phyloP scores from a whole-genome alignment of 2,888 invertebrate genomes.

The Hololepta plana region DNA sequence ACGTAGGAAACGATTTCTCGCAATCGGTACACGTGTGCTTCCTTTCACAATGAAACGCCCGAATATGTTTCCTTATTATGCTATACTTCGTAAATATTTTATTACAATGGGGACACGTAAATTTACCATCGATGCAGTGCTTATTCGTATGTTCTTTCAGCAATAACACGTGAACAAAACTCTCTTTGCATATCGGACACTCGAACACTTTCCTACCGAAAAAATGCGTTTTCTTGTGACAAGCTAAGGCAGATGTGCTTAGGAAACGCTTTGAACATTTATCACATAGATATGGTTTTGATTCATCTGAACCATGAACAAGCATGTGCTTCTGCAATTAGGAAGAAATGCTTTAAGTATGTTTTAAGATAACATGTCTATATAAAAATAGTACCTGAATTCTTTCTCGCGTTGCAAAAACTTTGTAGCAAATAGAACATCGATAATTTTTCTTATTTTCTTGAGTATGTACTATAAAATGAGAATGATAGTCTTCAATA shows the following conservation, averaged over 20 bases:
- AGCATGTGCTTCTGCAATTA: constrained; percentile 37
- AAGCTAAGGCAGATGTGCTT: constrained; percentile 51
- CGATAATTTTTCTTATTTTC: constrained; percentile 31
- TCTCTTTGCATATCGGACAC: constrained; percentile 53
- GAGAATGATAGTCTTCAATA: too few species aligned
- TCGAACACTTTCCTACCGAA: constrained; percentile 43
- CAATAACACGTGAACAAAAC: constrained; percentile 43
- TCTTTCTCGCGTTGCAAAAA: constrained; percentile 41
- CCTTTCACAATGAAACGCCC: constrained; percentile 48
- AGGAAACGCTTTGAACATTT: constrained; percentile 37
- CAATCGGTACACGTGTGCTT: constrained; percentile 51
- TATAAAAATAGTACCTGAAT: constrained; percentile 25
- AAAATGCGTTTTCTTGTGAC: constrained; percentile 51
- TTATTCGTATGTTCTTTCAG: constrained; percentile 47
- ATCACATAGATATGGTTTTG: constrained; percentile 49
- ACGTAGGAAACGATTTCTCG: constrained; percentile 46
- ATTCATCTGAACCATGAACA: constrained; percentile 46
- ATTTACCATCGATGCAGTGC: constrained; percentile 38
- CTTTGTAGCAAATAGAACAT: constrained; percentile 46
- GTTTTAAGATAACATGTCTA: background rate
- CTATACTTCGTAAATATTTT: constrained; percentile 51
- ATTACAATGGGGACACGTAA: constrained; percentile 49
- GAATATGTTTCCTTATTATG: constrained; percentile 51
- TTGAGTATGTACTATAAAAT: too few species aligned
- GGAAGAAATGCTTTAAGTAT: constrained; percentile 3